Percentiles rank a stretch among this genome's conserved stretches.
Conservation (phyloP, 1,140 invertebrate genomes). For the Periplaneta americana region DNA sequence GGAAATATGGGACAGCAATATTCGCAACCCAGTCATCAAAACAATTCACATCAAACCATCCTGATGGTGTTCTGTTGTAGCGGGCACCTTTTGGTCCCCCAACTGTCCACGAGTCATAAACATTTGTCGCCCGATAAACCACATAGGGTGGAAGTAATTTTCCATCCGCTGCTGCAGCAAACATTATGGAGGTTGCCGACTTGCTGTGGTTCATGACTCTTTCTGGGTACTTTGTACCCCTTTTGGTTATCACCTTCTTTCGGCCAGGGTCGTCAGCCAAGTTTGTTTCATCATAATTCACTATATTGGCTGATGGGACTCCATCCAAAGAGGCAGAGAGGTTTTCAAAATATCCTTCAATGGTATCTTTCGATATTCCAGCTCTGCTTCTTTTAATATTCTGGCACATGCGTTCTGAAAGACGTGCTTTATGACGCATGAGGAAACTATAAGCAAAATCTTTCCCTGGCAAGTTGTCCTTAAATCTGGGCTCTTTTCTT, state of each 20-base stretch:
- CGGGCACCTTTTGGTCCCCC: conserved; percentile 25
- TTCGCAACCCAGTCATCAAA: conserved; percentile 33
- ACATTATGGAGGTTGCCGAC: no score
- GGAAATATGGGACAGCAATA: no score
- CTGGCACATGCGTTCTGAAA: conserved; percentile 27
- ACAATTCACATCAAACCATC: conserved; percentile 31
- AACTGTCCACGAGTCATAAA: conserved; percentile 31
- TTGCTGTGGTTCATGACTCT: conserved; percentile 29
- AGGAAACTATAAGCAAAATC: conserved; percentile 27
- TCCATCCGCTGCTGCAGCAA: conserved; percentile 28
- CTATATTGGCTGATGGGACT: no score
- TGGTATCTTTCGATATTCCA: conserved; percentile 18
- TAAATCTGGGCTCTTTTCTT: conserved; percentile 23
- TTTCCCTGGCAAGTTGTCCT: conserved; percentile 28
- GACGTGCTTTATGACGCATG: conserved; percentile 27
- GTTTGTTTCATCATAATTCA: no score
- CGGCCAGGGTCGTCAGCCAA: no score
- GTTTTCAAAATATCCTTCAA: conserved; percentile 27
- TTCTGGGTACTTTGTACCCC: conserved; percentile 34
- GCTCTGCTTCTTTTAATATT: conserved; percentile 32
- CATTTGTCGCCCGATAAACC: conserved; percentile 32
- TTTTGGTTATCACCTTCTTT: conserved; percentile 30
- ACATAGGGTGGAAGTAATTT: conserved; percentile 31
- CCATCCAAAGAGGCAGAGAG: no score
- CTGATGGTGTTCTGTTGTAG: conserved; percentile 30